Conservation (phyloP, 2,888 invertebrate genomes). For the Acholoe squamosa region DNA sequence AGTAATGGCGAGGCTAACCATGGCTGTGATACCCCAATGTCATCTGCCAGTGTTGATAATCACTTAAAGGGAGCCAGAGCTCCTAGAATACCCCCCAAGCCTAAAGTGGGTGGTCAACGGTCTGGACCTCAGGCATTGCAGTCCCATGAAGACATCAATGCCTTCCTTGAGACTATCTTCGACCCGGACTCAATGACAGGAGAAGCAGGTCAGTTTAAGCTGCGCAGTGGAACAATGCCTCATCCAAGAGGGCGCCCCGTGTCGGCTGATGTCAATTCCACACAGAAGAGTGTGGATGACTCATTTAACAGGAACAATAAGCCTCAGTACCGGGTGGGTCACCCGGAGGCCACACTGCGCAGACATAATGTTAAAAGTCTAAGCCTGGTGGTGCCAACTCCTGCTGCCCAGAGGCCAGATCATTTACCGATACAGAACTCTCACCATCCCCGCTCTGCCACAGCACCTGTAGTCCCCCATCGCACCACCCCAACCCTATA, state of each 20-base stretch:
- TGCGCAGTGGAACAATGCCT: background rate
- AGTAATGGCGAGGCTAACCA: background rate
- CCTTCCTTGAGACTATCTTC: slow-evolving; percentile 65
- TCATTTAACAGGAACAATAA: background rate
- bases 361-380: slow-evolving; percentile 56
- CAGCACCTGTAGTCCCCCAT: background rate
- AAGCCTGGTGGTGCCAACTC: background rate
- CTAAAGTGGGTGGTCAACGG: background rate
- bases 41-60: background rate
- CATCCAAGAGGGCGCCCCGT: background rate
- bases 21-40: background rate
- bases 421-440: background rate
- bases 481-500: background rate
- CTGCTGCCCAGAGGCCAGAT: background rate
- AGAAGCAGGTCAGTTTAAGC: background rate
- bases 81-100: slow-evolving; percentile 25
- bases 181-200: slow-evolving; percentile 55
- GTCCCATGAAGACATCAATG: slow-evolving; percentile 46
- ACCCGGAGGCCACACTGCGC: slow-evolving; percentile 42
- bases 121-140: background rate
- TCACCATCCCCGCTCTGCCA: background rate
- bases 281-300: background rate
- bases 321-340: slow-evolving; percentile 9
- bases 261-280: background rate
- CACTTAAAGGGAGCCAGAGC: background rate